Base-by-base conservation (phyloP, 2,797 vertebrate genomes). In the Acipenser ruthenus region DNA sequence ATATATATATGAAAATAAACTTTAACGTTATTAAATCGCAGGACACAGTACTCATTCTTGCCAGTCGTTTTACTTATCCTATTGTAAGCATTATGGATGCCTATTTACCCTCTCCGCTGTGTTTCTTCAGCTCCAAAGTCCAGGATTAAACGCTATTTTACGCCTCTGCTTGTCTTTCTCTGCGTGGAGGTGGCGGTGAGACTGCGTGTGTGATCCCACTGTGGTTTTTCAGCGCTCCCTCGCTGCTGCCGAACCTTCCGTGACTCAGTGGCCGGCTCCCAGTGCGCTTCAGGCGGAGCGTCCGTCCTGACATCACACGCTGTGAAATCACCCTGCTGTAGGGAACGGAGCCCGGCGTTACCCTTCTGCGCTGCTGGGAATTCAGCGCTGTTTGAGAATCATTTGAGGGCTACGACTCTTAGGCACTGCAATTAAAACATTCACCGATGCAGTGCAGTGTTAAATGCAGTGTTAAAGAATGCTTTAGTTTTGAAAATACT, bases 261-360 rank as follows among this genome's bases (percentile, higher is more conserved):
- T 49, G 11, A 9, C 65, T 63, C 69, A 11, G 65, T 58, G 48
- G 60, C 69, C 55, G 60, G 47, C 50, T 65, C 56, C 6, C 50
- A 62, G 64, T 60, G 60, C 56, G 64, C 65, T 60, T 61, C 49
- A 62, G 64, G 50, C 68, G 60, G 64, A 15, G 51, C 69, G 60
- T 37, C 64, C 47, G 64, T 62, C 59, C 68, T 69, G 68, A 69
- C 65, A 66, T 66, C 69, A 70, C 65, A 63, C 69, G 65, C 51
- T 62, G 49, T 56, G 64, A 55, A 58, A 61, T 50, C 64, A 56
- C 63, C 68, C 64, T 37, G 15, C 64, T 37, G 15, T 18, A 37
- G 48, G 49, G 64, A 63, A 62, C 59, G 47, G 48, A 47, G 63
- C 59, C 12, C 18, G 10, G 9, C 18, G 65, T 69, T 65, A 69